Evolutionary conservation across 2,888 invertebrate genomes (phyloP), one percentile per base, ranked within the genome.

Genomic region (Agrotis clavis): DNA sequence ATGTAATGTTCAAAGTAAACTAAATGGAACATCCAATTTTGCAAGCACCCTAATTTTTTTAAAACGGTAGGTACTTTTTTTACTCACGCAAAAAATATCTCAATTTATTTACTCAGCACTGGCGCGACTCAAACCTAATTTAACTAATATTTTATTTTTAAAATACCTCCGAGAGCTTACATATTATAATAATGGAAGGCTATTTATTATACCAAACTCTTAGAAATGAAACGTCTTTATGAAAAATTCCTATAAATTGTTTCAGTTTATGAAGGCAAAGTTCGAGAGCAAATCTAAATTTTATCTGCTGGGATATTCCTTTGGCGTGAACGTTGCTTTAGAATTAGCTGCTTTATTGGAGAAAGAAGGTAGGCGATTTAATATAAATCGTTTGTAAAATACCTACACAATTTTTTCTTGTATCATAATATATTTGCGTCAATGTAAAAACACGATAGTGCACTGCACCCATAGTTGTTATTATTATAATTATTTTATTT

Each of bases 311-410:
- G 92, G 91, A 0, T 92, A 92, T 82, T 92, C 92, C 4, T 92
- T 92, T 74, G 92, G 92, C 48, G 90, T 90, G 1, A 92, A 92
- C 57, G 80, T 93, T 21, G 92, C 92, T n/a, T 82, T 94, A 56
- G 93, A 93, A 69, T 64, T 93, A 54, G 92, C 93, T 18, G 86
- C 88, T 0, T 66, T 92, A 50, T 84, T 93, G 73, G 93, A 94
- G 74, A 87, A 86, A 81, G 91, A 94, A 90, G 93, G 93, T 93
- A 91, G 3, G n/a, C 4, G 6, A 94, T 48, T 60, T 66, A 48
- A 67, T 50, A 48, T 11, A 41, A 41, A 11, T 11, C 9, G 2
- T 41, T 41, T 9, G 2, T 41, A 41, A 35, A 6, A 41, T 41
- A n/a, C n/a, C n/a, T n/a, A n/a, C n/a, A n/a, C n/a, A n/a, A n/a